Base-by-base conservation (phyloP, 2,797 vertebrate genomes). In the Gephyroberyx darwinii region DNA sequence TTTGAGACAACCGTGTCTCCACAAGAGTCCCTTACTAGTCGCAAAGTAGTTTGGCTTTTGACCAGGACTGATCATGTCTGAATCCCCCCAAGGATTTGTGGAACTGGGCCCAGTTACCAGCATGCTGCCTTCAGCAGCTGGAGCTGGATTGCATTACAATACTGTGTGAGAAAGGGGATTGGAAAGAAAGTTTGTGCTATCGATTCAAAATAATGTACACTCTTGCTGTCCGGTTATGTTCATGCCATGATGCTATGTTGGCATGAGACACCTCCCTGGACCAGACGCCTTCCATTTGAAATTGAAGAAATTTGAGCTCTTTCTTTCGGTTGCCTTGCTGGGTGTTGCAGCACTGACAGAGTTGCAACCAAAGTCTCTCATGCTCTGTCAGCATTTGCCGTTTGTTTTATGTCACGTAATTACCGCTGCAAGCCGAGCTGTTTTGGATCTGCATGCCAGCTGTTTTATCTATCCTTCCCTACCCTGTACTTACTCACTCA, bases 41-140 rank as follows among this genome's bases (percentile, higher is more conserved):
- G 57, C 59, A 74, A 74, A 76, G 77, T 71, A 65, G 75, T 66
- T 69, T 75, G 57, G 45, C 74, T 56, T 56, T 65, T 30, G 56
- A 61, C 53, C 58, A 58, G 39, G n/a, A 61, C 53, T 26, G 26
- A 67, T 45, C 71, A 56, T 62, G 50, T 51, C n/a, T 56, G 50
- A 71, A 57, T 71, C 26, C 14, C 70, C 53, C 53, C 50, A 57
- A 31, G 61, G 68, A 39, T 50, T 16, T 47, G 10, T 48, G 5
- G 22, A 69, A 73, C 33, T 60, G 37, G 65, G 47, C 47, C 2
- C 61, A 69, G 58, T 37, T 53, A 50, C 19, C 56, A 35, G 1
- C 73, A 9, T 43, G 43, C 39, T 26, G 61, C 35, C 35, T 51
- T 62, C 43, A 50, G n/a, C 33, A 5, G 13, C 57, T 53, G 26